These are phyloP conservation scores for Sturnus vulgaris DNA, from an alignment of 2,113 vertebrate genomes.

Conservation along the genomic window DNA sequence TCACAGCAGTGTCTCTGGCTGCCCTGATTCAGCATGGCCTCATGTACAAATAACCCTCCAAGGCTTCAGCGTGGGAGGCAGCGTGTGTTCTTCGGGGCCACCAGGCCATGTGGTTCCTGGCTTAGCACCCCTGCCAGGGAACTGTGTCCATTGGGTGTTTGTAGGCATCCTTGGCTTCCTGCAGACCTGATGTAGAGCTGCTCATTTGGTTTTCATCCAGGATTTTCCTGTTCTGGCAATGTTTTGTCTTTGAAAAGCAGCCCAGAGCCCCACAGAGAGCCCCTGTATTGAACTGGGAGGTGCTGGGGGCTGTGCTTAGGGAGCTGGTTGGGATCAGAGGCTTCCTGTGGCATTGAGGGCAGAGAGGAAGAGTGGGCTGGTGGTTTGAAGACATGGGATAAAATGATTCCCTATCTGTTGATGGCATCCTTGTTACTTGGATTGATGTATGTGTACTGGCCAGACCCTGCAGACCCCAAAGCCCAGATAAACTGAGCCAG, in stretches of 20 bases:
- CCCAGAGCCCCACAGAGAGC: neutral
- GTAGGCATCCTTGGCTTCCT: neutral
- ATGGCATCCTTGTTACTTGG: neutral
- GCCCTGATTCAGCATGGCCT: neutral
- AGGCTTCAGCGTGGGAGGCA: neutral
- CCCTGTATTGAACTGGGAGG: neutral
- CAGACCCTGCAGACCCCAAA: neutral
- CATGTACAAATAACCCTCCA: neutral
- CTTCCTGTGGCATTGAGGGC: fast-evolving
- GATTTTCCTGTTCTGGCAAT: neutral
- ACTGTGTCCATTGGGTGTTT: fast-evolving
- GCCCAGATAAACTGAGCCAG: fast-evolving
- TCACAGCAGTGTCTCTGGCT: neutral
- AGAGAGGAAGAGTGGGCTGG: neutral
- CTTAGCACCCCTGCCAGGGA: neutral
- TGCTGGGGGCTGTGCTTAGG: neutral
- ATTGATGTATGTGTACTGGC: neutral
- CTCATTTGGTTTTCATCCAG: neutral
- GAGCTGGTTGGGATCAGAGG: neutral
- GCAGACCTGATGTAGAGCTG: neutral
- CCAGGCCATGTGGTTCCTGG: neutral
- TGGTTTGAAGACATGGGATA: neutral
- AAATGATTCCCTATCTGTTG: neutral
- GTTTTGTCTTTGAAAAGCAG: neutral
- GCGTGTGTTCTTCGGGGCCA: fast-evolving